Evolutionary conservation across 2,113 vertebrate genomes (phyloP).

Genomic region (Otolemur garnettii): DNA sequence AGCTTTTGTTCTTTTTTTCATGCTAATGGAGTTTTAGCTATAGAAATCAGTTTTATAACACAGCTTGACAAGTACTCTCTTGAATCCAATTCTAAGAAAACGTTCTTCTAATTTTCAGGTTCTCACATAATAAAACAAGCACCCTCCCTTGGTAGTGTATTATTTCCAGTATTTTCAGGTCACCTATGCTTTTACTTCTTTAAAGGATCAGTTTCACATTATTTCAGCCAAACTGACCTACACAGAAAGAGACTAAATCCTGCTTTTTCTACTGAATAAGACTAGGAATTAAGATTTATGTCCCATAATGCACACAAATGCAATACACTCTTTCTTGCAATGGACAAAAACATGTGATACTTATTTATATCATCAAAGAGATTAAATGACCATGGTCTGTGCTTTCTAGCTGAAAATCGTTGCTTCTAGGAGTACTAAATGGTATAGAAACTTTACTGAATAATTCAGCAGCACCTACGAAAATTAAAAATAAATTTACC

Average conservation of each 20-base stretch:
- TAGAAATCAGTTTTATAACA: constrained; percentile 5
- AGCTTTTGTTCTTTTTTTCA: not conserved
- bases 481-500: constrained; percentile 25
- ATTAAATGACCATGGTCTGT: not conserved
- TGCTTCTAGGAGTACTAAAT: not conserved
- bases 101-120: constrained; percentile 11
- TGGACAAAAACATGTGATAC: not conserved
- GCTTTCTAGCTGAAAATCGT: not conserved
- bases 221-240: constrained; percentile 29
- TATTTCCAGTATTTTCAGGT: not conserved
- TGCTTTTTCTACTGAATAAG: not conserved
- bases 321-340: not conserved
- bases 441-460: not conserved
- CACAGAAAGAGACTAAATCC: not conserved
- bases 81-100: not conserved
- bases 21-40: not conserved
- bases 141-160: not conserved
- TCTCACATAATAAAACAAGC: not conserved
- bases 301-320: not conserved
- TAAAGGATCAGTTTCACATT: constrained; percentile 6
- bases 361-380: not conserved
- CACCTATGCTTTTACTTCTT: not conserved
- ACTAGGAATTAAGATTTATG: not conserved
- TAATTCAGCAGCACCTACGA: not conserved
- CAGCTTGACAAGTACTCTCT: not conserved